These are phyloP conservation scores for Campoplex nolae DNA, from an alignment of 2,888 invertebrate species.

Conservation along the genomic window DNA sequence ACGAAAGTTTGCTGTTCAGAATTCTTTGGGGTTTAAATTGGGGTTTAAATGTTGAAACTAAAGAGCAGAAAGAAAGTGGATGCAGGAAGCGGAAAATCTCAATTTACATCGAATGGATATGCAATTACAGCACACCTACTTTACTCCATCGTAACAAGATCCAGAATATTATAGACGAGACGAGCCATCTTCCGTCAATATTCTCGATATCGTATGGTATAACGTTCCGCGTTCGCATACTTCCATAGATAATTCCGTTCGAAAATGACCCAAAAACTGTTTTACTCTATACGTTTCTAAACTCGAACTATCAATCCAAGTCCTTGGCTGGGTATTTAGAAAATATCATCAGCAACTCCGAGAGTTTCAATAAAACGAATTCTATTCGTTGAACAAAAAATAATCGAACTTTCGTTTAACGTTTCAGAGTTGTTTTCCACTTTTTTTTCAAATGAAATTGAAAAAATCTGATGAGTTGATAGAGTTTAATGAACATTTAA, in stretches of 20 bases:
- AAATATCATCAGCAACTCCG: neutral
- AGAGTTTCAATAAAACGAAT: neutral
- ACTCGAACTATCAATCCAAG: neutral
- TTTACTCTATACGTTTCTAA: neutral
- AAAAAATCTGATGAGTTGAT: too few species aligned
- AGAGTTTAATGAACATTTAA: too few species aligned
- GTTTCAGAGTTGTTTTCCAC: too few species aligned
- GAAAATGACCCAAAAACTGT: neutral
- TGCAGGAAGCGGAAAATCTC: neutral
- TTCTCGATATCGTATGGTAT: slow-evolving; percentile 37
- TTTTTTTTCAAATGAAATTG: too few species aligned
- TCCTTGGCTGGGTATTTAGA: neutral
- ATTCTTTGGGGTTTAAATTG: too few species aligned
- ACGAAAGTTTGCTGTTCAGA: neutral
- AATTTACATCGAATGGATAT: slow-evolving; percentile 28
- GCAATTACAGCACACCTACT: slow-evolving; percentile 9
- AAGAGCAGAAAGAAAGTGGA: neutral
- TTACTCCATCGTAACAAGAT: slow-evolving; percentile 11
- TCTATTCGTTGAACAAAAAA: too few species aligned
- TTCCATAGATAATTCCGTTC: neutral
- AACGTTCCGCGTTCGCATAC: neutral
- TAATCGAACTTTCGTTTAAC: too few species aligned
- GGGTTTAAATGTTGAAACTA: neutral
- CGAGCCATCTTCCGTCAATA: slow-evolving; percentile 21
- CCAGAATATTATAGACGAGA: neutral